A percentile compares a stretch with the other conserved stretches of the same genome.
phyloP scores from a whole-genome alignment of 2,888 invertebrate species.

The Hypolimnas misippus region DNA sequence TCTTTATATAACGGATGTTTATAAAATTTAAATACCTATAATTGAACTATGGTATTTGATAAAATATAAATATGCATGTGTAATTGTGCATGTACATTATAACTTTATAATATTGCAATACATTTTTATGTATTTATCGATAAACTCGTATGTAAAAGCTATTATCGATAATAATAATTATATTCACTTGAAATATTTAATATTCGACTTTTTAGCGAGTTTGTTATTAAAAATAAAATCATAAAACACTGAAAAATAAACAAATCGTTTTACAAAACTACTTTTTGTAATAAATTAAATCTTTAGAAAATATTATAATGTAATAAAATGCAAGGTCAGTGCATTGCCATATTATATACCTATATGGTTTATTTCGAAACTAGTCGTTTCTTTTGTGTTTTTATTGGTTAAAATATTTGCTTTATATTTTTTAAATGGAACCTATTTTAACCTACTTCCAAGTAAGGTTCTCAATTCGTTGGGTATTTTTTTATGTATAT shows the following conservation, averaged over 20 bases:
- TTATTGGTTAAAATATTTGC: neutral
- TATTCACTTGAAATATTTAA: neutral
- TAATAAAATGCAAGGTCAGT: constrained; percentile 2
- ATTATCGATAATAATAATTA: too few species aligned
- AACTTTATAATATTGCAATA: too few species aligned
- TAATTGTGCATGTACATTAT: too few species aligned
- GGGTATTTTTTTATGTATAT: too few species aligned
- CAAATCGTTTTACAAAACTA: constrained; percentile 15
- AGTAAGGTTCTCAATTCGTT: too few species aligned
- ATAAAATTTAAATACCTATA: too few species aligned
- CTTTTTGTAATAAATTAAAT: constrained; percentile 18
- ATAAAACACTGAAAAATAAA: constrained; percentile 13
- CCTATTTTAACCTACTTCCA: too few species aligned
- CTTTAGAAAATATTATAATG: constrained; percentile 13
- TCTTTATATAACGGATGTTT: too few species aligned
- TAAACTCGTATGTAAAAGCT: too few species aligned
- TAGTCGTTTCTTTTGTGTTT: neutral
- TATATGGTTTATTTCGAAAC: constrained; percentile 3
- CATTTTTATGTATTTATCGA: too few species aligned
- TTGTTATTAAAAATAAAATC: constrained; percentile 30
- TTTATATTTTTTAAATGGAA: neutral
- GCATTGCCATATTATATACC: neutral
- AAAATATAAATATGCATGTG: too few species aligned
- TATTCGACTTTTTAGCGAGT: constrained; percentile 9
- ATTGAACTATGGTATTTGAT: too few species aligned